Conservation (phyloP, 2,888 invertebrate species). For the Cheilosia vulpina region DNA sequence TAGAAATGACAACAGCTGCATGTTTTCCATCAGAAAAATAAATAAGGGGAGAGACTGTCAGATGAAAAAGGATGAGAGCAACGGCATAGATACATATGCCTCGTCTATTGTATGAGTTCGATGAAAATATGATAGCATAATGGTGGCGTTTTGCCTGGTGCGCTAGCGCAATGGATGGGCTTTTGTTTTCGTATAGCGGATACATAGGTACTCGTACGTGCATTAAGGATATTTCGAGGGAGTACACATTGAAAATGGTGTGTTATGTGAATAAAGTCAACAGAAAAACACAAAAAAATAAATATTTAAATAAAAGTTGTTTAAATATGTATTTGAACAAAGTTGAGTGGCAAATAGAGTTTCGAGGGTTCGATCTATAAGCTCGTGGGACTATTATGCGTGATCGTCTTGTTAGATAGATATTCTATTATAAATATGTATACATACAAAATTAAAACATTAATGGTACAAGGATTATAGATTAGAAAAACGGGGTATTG, state of each 20-base stretch:
- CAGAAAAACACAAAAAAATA: not conserved
- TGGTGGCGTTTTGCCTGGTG: slow-evolving; percentile 57
- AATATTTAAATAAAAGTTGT: slow-evolving; percentile 38
- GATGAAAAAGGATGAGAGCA: slow-evolving; percentile 62
- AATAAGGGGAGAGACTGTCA: slow-evolving; percentile 63
- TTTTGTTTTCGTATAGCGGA: slow-evolving; percentile 8
- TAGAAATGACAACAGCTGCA: slow-evolving; percentile 74
- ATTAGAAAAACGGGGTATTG: no score
- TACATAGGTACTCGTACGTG: not conserved
- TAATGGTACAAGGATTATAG: no score
- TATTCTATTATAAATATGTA: no score
- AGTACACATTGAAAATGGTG: not conserved
- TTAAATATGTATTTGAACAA: slow-evolving; percentile 44
- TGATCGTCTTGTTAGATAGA: no score
- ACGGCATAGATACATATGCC: slow-evolving; percentile 6
- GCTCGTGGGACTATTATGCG: no score
- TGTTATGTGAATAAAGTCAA: not conserved
- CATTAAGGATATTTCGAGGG: slow-evolving; percentile 43
- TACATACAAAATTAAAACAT: no score
- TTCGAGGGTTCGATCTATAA: no score
- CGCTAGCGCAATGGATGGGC: slow-evolving; percentile 63
- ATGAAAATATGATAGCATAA: slow-evolving; percentile 68
- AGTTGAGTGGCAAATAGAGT: no score
- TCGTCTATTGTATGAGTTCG: slow-evolving; percentile 19
- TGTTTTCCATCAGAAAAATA: slow-evolving; percentile 46